Conservation (phyloP, 2,113 vertebrate genomes). For the Phrynosoma blainvillii region DNA sequence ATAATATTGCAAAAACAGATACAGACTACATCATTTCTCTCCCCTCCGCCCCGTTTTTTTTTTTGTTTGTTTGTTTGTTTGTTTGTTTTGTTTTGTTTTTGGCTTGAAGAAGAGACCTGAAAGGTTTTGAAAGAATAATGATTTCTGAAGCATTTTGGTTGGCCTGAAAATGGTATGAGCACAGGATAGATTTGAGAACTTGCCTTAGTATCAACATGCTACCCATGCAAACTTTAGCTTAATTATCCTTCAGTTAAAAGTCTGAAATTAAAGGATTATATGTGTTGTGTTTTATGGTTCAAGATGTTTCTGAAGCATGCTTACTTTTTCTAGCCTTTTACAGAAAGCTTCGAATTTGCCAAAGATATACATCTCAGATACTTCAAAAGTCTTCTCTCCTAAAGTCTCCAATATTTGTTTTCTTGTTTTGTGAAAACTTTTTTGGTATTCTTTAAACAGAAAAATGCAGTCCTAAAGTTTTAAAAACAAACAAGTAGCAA, state of each 20-base stretch:
- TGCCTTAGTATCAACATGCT: no score
- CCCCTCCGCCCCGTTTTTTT: no score
- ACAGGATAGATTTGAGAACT: no score
- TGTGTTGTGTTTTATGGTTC: background rate
- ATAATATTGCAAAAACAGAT: no score
- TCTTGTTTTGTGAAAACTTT: slow-evolving; percentile 79
- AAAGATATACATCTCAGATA: slow-evolving; percentile 85
- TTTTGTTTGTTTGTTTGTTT: no score
- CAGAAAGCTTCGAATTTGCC: slow-evolving; percentile 84
- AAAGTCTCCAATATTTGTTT: slow-evolving; percentile 69
- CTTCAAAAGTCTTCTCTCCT: slow-evolving; percentile 77
- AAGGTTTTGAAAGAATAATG: no score
- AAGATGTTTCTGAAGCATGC: slow-evolving; percentile 17
- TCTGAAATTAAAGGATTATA: background rate
- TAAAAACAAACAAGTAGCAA: slow-evolving; percentile 16
- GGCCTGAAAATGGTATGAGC: no score
- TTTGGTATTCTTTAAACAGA: slow-evolving; percentile 83
- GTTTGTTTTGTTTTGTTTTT: no score
- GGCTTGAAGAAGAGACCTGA: no score
- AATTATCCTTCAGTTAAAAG: background rate
- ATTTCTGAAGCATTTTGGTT: no score
- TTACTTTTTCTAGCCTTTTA: slow-evolving; percentile 84
- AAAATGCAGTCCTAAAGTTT: slow-evolving; percentile 78
- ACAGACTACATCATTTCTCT: no score
- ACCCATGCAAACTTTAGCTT: background rate